Evolutionary conservation across 2,113 vertebrate species (phyloP), one percentile per base, ranked within the genome.

Genomic region (Meleagris gallopavo): DNA sequence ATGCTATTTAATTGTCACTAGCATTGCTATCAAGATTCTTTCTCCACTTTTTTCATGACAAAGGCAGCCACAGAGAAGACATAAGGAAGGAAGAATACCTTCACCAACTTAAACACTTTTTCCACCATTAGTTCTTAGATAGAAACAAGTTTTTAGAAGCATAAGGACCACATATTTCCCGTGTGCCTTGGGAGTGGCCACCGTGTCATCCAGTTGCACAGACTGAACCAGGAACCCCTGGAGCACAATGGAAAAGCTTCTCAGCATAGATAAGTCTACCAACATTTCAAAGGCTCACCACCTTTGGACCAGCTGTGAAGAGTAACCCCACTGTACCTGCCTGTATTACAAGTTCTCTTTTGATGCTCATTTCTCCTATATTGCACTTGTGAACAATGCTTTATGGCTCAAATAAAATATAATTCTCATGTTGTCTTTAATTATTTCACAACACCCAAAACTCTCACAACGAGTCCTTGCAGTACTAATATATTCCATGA

Each of bases 341-440:
- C 57, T 75, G 73, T 88, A 46, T 8, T 61, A 83, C 67, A 76
- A 83, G 73, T 66, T 90, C 88, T 90, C 65, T 90, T 95, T 66
- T 61, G 88, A 94, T 94, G 96, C 89, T 86, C 88, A 22, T 86
- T 86, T 88, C 88, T 83, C 83, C 90, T 52, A 80, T 78, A 95
- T 95, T 86, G 74, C 88, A 86, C 94, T 93, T 83, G 71, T 83
- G 83, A 95, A 91, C 76, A 72, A 70, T 91, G 91, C 80, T 90
- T 95, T 84, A 94, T 27, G 88, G 61, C 88, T 93, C 92, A 94
- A 90, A 94, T 78, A 88, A 96, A 96, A 95, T 30, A 60, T 82
- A 92, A 95, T 88, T 94, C 89, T 95, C 77, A 1, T 32, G 86
- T 93, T 95, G 96, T 94, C 93, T 96, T 95, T 95, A 96, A 96